Conservation (phyloP, 1,140 invertebrate species). For the Doryteuthis pealeii region DNA sequence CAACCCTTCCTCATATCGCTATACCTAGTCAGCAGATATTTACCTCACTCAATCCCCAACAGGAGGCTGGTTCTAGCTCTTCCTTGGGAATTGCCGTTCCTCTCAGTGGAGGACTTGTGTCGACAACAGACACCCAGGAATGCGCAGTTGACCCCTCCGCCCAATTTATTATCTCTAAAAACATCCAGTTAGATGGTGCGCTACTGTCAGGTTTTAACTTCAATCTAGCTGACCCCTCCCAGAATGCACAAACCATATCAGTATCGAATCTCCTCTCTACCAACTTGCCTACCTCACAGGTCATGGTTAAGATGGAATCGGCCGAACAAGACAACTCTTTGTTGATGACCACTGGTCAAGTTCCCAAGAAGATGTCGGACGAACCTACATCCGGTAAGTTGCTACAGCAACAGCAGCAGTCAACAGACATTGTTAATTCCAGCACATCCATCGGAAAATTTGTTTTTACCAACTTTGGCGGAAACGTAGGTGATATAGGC, state of each 20-base stretch:
- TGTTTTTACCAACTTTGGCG: too few species aligned
- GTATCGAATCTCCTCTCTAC: neutral
- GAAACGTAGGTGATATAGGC: too few species aligned
- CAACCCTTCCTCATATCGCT: neutral
- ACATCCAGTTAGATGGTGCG: slow-evolving; percentile 3
- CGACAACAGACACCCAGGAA: neutral
- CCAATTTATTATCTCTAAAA: slow-evolving; percentile 4
- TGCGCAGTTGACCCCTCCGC: neutral
- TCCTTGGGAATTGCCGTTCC: neutral
- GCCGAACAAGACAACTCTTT: neutral
- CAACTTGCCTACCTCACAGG: neutral
- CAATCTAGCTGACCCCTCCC: neutral
- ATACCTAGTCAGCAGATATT: neutral
- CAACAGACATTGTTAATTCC: neutral
- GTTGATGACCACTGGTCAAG: neutral
- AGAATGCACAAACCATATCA: neutral
- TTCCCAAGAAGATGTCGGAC: neutral
- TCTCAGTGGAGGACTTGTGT: neutral
- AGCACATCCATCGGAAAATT: neutral
- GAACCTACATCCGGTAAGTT: neutral
- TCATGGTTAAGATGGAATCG: neutral
- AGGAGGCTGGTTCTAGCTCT: neutral
- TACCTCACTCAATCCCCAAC: neutral
- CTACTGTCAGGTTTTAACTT: neutral
- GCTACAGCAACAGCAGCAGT: neutral